Percentiles rank a stretch among this genome's conserved stretches.
phyloP scores from a whole-genome alignment of 2,888 invertebrate species.

The Caenorhabditis sp. region DNA sequence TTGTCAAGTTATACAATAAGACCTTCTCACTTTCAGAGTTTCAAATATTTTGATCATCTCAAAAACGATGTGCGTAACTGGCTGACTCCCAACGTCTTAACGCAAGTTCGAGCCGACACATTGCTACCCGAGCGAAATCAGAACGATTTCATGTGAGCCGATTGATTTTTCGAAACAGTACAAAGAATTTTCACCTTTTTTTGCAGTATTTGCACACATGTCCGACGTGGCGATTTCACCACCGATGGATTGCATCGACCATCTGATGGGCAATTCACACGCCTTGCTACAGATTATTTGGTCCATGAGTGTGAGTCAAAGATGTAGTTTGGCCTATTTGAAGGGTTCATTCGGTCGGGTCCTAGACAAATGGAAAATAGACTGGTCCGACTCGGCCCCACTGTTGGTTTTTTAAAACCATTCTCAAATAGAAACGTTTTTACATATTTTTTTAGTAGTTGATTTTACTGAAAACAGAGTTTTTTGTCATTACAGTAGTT shows the following conservation, averaged over 20 bases:
- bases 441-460: no score
- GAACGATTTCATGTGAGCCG: constrained; percentile 22
- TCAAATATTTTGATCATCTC: constrained; percentile 41
- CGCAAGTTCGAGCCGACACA: constrained; percentile 16
- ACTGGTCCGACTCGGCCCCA: no score
- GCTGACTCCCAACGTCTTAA: constrained; percentile 19
- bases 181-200: neutral
- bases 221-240: constrained; percentile 43
- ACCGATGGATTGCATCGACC: constrained; percentile 42
- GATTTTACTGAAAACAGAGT: no score
- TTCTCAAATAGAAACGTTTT: no score
- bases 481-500: no score
- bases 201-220: constrained; percentile 46
- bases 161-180: neutral
- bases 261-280: constrained; percentile 34
- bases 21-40: constrained; percentile 27
- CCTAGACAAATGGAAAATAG: no score
- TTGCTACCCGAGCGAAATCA: constrained; percentile 10
- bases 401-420: no score
- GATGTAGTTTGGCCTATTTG: no score
- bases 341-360: neutral
- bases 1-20: neutral
- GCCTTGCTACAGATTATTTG: constrained; percentile 34
- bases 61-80: constrained; percentile 21
- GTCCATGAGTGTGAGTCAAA: constrained; percentile 24